phyloP scores from a whole-genome alignment of 2,113 vertebrate species.

The Candoia aspera region DNA sequence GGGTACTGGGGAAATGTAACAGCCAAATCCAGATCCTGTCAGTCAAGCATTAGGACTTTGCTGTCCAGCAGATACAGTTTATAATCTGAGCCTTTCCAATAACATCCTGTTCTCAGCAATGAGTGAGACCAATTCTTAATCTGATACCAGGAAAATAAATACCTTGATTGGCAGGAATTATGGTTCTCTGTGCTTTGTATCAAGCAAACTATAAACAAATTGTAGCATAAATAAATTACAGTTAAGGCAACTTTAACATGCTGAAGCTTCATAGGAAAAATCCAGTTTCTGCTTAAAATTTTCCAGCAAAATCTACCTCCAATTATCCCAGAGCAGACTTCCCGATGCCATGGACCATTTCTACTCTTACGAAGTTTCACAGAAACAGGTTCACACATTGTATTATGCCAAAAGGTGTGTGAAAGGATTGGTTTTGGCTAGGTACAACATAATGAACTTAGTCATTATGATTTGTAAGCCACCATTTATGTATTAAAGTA shows the following conservation, averaged over 20 bases:
- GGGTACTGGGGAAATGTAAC: neutral
- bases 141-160: slow-evolving; percentile 35
- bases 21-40: neutral
- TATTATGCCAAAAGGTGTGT: neutral
- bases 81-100: too few species aligned
- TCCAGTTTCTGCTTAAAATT: too few species aligned
- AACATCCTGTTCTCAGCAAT: neutral
- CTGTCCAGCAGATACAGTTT: neutral
- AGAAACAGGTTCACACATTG: neutral
- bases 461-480: neutral
- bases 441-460: neutral
- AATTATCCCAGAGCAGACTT: neutral
- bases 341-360: neutral
- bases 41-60: neutral
- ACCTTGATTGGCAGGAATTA: slow-evolving; percentile 25
- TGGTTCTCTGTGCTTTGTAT: neutral
- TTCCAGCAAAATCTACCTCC: neutral
- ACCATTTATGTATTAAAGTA: neutral
- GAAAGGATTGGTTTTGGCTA: neutral
- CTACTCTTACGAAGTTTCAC: neutral
- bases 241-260: slow-evolving; percentile 19
- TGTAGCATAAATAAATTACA: neutral
- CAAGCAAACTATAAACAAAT: rapidly evolving
- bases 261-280: neutral
- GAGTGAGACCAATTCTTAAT: neutral